A percentile compares a stretch with the other conserved stretches of the same genome.
These are phyloP conservation scores for Tokudaia muenninki DNA, from an alignment of 2,797 vertebrate genomes.

Conservation along the genomic window DNA sequence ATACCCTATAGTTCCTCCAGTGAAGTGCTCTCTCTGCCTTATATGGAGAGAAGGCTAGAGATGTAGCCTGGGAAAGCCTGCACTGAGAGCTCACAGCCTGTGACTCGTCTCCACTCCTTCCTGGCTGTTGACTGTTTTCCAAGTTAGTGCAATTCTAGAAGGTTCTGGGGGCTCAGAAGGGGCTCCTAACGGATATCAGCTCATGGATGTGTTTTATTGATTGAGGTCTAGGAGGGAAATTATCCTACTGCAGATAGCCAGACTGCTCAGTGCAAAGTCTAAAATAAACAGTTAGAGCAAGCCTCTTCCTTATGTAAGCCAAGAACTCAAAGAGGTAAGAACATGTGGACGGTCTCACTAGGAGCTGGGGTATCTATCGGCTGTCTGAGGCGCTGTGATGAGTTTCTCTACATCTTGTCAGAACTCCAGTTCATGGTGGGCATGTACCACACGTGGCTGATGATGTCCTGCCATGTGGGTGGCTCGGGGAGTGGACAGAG, in stretches of 20 bases:
- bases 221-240: conserved; percentile 58
- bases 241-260: conserved; percentile 53
- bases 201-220: conserved; percentile 67
- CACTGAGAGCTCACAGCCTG: neutral
- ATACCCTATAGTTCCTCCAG: conserved; percentile 20
- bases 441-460: neutral
- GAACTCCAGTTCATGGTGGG: conserved; percentile 59
- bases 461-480: conserved; percentile 62
- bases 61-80: conserved; percentile 12
- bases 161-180: conserved; percentile 20
- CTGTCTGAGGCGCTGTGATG: conserved; percentile 51
- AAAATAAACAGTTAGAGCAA: conserved; percentile 71
- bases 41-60: conserved; percentile 36
- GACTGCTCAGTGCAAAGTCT: conserved; percentile 69
- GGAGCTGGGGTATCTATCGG: conserved; percentile 57
- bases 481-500: conserved; percentile 34
- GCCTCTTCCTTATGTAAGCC: conserved; percentile 62
- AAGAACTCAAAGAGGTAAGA: conserved; percentile 72
- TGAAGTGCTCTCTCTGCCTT: neutral
- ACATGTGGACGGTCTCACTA: conserved; percentile 77
- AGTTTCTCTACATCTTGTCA: conserved; percentile 72
- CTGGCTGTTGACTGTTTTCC: conserved; percentile 44
- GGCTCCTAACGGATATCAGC: conserved; percentile 63
- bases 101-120: neutral
- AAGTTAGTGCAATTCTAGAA: conserved; percentile 21